Evolutionary conservation across 2,113 vertebrate genomes (phyloP).

Genomic region (Mugil cephalus): DNA sequence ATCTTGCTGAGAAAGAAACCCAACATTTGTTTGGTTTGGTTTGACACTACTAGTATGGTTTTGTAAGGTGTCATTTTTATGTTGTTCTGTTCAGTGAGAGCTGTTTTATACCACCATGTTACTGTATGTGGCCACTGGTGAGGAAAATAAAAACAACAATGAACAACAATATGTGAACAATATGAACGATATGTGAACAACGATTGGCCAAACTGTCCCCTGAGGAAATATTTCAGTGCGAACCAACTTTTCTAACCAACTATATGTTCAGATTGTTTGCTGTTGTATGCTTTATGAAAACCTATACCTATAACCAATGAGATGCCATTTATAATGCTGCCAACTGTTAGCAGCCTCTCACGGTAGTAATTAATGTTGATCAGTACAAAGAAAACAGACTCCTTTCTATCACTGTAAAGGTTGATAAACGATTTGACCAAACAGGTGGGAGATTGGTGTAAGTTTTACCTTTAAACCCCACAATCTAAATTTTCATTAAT

Average conservation of each 20-base stretch:
- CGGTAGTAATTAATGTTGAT: conserved; percentile 15
- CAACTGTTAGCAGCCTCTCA: conserved; percentile 30
- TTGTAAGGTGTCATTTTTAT: not conserved
- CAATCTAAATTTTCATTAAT: no score
- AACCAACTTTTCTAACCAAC: conserved; percentile 12
- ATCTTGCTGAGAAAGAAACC: no score
- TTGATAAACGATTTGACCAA: no score
- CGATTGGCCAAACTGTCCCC: not conserved
- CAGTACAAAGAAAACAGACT: not conserved
- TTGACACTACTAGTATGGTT: no score
- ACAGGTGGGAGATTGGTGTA: no score
- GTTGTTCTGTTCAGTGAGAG: not conserved
- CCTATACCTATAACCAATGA: conserved; percentile 18
- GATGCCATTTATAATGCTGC: conserved; percentile 12
- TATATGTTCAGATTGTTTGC: not conserved
- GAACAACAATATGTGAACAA: no score
- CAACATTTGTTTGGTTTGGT: no score
- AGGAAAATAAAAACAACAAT: conserved; percentile 19
- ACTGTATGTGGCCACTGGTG: no score
- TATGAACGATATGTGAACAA: not conserved
- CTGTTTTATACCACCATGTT: not conserved
- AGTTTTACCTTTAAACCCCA: no score
- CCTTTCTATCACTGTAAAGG: no score
- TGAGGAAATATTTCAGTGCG: not conserved
- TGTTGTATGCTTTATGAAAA: conserved; percentile 4